Conservation (phyloP, 2,888 invertebrate genomes). For the Nomada ruficornis region DNA sequence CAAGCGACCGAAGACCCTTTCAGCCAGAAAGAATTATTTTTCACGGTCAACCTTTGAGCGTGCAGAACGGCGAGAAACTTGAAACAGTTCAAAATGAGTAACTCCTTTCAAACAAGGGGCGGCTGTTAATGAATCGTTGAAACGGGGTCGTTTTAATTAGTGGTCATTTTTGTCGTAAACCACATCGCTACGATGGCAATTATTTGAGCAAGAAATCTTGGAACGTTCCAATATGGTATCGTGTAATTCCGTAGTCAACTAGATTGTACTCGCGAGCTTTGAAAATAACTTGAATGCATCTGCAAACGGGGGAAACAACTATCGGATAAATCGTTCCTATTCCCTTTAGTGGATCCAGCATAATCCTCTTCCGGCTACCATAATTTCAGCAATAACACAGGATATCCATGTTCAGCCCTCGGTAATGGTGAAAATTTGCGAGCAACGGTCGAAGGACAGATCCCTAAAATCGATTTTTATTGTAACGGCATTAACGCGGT, state of each 20-base stretch:
- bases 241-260: conserved; percentile 13
- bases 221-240: neutral
- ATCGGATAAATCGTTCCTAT: conserved; percentile 45
- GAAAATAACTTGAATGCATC: conserved; percentile 34
- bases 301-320: conserved; percentile 20
- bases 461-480: conserved; percentile 34
- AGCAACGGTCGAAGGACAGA: neutral
- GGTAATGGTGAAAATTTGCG: conserved; percentile 30
- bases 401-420: conserved; percentile 29
- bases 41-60: neutral
- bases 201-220: conserved; percentile 18
- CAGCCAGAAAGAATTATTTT: conserved; percentile 1
- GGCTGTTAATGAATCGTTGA: conserved; percentile 20
- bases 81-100: conserved; percentile 39
- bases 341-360: conserved; percentile 23
- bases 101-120: neutral
- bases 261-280: neutral
- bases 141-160: conserved; percentile 42
- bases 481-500: conserved; percentile 22
- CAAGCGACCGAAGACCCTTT: conserved; percentile 1
- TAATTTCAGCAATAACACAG: conserved; percentile 52
- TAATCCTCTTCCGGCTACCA: conserved; percentile 44
- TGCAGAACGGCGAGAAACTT: conserved; percentile 14
- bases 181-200: conserved; percentile 1
- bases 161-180: conserved; percentile 3